Percentiles rank a stretch among this genome's conserved stretches.
These are phyloP conservation scores for Melanotus villosus DNA, from an alignment of 2,888 invertebrate genomes.

Conservation along the genomic window DNA sequence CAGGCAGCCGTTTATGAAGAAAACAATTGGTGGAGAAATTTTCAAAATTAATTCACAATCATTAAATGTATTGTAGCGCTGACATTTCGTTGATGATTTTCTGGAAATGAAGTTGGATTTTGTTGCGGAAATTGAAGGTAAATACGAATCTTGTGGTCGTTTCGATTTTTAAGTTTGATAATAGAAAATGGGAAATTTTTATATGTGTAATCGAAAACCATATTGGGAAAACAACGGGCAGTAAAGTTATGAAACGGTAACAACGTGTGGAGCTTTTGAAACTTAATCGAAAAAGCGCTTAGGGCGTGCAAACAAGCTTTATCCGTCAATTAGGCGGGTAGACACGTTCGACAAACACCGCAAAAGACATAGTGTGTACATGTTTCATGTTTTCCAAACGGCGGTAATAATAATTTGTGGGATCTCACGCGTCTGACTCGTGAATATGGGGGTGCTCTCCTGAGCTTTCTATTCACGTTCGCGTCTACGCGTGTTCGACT, in stretches of 20 bases:
- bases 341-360: conserved; percentile 44
- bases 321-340: conserved; percentile 37
- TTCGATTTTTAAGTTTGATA: too few relatives aligned
- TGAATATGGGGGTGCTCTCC: conserved; percentile 28
- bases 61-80: too few relatives aligned
- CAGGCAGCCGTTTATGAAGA: too few relatives aligned
- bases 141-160: too few relatives aligned
- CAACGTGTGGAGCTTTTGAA: conserved; percentile 23
- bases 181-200: too few relatives aligned
- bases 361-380: conserved; percentile 41
- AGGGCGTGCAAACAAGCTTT: conserved; percentile 35
- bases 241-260: conserved; percentile 3
- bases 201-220: background rate
- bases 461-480: conserved; percentile 45
- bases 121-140: too few relatives aligned
- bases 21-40: too few relatives aligned
- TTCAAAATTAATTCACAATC: too few relatives aligned
- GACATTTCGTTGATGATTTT: too few relatives aligned
- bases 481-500: conserved; percentile 39
- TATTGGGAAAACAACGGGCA: background rate
- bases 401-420: conserved; percentile 45
- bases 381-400: conserved; percentile 45
- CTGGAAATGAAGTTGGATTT: too few relatives aligned
- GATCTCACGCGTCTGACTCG: conserved; percentile 33
- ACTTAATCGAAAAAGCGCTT: conserved; percentile 36